Conservation (phyloP, 2,113 vertebrate genomes). For the Tylochromis polylepis region DNA sequence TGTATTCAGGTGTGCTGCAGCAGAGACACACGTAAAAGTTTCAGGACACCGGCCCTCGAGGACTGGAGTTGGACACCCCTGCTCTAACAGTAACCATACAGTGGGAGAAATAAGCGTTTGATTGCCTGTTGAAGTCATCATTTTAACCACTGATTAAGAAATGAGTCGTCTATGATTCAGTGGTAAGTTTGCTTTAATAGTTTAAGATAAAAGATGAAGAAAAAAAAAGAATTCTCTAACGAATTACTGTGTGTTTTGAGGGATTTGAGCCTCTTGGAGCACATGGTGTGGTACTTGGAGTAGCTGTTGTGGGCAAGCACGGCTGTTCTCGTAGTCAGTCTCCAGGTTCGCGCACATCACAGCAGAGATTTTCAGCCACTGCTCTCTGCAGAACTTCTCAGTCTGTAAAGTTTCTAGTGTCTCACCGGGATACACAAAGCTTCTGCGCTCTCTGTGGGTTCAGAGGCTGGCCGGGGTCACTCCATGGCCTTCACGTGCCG, state of each 20-base stretch:
- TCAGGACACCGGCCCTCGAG: no score
- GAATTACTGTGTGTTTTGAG: no score
- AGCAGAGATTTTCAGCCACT: background rate
- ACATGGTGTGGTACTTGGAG: background rate
- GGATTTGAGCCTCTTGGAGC: background rate
- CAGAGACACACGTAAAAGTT: no score
- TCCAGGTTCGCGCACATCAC: background rate
- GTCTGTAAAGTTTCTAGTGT: background rate
- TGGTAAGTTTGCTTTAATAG: background rate
- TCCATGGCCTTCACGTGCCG: background rate
- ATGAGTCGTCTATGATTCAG: rapidly evolving
- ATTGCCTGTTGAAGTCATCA: rapidly evolving
- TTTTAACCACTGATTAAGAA: background rate
- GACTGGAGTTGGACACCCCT: no score
- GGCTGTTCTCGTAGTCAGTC: background rate
- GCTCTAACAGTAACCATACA: background rate
- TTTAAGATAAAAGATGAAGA: rapidly evolving
- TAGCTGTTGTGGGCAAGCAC: background rate
- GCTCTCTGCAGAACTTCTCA: background rate
- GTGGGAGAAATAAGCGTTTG: background rate
- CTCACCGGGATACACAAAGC: background rate
- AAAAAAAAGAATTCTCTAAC: background rate
- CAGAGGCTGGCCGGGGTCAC: rapidly evolving
- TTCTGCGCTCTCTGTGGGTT: rapidly evolving
- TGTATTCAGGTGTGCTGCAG: no score